Conservation (phyloP, 2,797 vertebrate genomes). For the Chromobotia macracanthus region DNA sequence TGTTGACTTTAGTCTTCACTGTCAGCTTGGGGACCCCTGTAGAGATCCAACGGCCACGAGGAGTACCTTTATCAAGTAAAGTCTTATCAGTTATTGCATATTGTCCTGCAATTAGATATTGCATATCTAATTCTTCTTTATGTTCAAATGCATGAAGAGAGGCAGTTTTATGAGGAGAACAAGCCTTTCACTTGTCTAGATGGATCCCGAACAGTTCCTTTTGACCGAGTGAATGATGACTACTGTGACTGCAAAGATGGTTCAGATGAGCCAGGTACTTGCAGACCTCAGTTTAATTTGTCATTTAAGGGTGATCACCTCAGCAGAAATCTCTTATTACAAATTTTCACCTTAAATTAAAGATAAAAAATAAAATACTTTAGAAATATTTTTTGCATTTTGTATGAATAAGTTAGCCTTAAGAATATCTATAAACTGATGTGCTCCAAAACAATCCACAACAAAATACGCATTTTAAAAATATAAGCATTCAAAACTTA, state of each 20-base stretch:
- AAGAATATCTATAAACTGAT: too few relatives aligned
- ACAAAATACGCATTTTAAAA: too few relatives aligned
- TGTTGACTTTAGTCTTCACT: conserved; percentile 66
- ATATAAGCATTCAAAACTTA: too few relatives aligned
- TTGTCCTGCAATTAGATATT: too few relatives aligned
- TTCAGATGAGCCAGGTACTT: conserved; percentile 77
- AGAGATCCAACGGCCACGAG: conserved; percentile 87
- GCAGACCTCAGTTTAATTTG: too few relatives aligned
- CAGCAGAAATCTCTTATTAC: not conserved
- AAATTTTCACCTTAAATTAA: too few relatives aligned
- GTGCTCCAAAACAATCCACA: too few relatives aligned
- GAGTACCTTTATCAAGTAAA: conserved; percentile 87
- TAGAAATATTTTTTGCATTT: too few relatives aligned
- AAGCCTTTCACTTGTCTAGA: conserved; percentile 91
- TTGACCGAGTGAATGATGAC: conserved; percentile 90
- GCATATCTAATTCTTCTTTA: not conserved
- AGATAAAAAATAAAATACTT: too few relatives aligned
- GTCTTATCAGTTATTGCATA: not conserved
- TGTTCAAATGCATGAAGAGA: conserved; percentile 71
- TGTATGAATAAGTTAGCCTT: too few relatives aligned
- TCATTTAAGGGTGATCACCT: not conserved
- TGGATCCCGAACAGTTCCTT: conserved; percentile 85
- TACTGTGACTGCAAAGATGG: conserved; percentile 94
- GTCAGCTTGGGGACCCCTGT: conserved; percentile 71
- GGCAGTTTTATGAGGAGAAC: conserved; percentile 86